Evolutionary conservation across 2,797 vertebrate species (phyloP).

Genomic region (Gallinago solitaria): DNA sequence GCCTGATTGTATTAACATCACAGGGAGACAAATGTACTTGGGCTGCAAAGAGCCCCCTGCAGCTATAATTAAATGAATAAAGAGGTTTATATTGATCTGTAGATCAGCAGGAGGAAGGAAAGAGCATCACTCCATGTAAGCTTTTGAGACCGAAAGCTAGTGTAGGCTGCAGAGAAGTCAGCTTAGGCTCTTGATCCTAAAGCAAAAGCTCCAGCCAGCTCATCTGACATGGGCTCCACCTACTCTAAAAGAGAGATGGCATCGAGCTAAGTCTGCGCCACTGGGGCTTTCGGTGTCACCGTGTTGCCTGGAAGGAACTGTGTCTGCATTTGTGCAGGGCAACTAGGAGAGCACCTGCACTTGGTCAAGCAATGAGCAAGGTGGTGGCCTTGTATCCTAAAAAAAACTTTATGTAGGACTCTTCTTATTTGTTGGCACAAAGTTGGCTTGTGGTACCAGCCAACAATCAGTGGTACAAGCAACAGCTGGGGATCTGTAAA

Average conservation of each 20-base stretch:
- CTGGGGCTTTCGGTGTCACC: background rate
- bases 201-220: background rate
- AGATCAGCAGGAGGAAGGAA: background rate
- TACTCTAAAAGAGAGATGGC: background rate
- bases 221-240: background rate
- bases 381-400: background rate
- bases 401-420: background rate
- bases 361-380: background rate
- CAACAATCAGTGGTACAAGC: background rate
- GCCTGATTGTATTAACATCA: slow-evolving; percentile 53
- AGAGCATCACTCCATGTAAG: background rate
- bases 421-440: background rate
- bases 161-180: background rate
- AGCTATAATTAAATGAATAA: slow-evolving; percentile 54
- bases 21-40: slow-evolving; percentile 30
- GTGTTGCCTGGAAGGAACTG: background rate
- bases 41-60: background rate
- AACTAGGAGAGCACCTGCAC: background rate
- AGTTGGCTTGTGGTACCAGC: background rate
- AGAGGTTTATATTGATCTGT: slow-evolving; percentile 50
- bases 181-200: background rate
- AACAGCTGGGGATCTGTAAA: background rate
- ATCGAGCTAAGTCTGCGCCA: background rate
- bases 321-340: background rate
- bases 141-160: background rate